Base-by-base conservation (phyloP, 2,888 invertebrate genomes). In the Acheta domesticus region DNA sequence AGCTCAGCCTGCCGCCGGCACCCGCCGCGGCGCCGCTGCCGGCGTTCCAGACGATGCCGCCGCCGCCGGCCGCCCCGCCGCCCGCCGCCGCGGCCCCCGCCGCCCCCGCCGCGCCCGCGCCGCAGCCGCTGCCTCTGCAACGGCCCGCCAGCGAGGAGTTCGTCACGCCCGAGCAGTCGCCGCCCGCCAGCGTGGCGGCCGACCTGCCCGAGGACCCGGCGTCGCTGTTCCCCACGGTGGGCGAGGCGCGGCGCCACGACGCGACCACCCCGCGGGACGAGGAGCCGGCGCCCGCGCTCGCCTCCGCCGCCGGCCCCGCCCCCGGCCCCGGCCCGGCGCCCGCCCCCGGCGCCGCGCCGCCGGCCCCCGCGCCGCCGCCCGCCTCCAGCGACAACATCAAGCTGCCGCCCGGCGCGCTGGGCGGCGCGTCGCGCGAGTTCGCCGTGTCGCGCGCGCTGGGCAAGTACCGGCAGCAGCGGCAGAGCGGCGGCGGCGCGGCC, bases 361-460 rank as follows among this genome's bases (percentile, higher is more conserved):
- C 78, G 5, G 77, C 76, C n/a, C 88, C 89, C 49, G 90, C 91
- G 36, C 92, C 92, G 83, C 92, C 92, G 85, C 88, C 89, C 23
- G 83, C 79, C 12, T 78, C 80, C 3, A 80, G 79, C 16, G 83
- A 83, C 36, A 84, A 82, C n/a, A 85, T 87, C 0, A 86, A 87
- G 82, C 86, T 90, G 75, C 89, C 90, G 5, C 88, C 89, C n/a
- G 89, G 90, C n/a, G 86, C 88, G 12, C 84, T 89, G 16, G 89
- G 91, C 81, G 91, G 92, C 23, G 91, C 93, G 20, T 92, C 93
- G 14, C 93, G 94, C 90, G 95, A 95, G 85, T 95, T 95, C 86
- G 94, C 94, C 0, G 95, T 94, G 1, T 94, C 94, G 0, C 88
- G 94, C 84, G 94, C 94, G 1, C 87, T 95, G 48, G 94, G 94